A percentile compares a stretch with the other conserved stretches of the same genome.
Evolutionary conservation across 2,888 invertebrate genomes (phyloP).

Genomic region (Rhimphoctona megacephalus): DNA sequence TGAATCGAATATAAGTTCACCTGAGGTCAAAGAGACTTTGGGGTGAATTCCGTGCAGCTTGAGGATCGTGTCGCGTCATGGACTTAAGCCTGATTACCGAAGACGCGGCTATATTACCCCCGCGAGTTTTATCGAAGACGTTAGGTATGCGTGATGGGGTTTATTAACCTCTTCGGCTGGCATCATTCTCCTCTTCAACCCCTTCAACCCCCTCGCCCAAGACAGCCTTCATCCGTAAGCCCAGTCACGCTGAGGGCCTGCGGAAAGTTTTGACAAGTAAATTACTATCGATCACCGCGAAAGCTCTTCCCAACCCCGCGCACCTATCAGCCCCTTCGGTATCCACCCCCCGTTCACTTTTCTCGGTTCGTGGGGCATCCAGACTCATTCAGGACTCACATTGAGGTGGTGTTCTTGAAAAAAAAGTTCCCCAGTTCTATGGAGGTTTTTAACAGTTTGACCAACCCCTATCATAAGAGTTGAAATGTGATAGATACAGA

Average conservation of each 20-base stretch:
- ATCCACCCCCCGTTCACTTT: slow-evolving; percentile 1
- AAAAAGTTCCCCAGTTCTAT: background rate
- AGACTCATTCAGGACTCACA: background rate
- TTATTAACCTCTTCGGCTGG: slow-evolving; percentile 74
- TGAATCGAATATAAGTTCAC: slow-evolving; percentile 60
- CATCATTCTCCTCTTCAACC: slow-evolving; percentile 27
- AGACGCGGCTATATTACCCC: slow-evolving; percentile 75
- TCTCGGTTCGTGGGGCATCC: slow-evolving; percentile 7
- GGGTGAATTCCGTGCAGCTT: slow-evolving; percentile 73
- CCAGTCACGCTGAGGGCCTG: slow-evolving; percentile 52
- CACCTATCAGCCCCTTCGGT: slow-evolving; percentile 21
- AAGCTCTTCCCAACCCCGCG: slow-evolving; percentile 44
- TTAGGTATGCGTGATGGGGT: slow-evolving; percentile 76
- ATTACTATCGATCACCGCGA: slow-evolving; percentile 71
- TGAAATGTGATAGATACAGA: background rate
- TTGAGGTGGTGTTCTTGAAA: background rate
- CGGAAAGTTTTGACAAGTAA: slow-evolving; percentile 71
- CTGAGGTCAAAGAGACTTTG: slow-evolving; percentile 74
- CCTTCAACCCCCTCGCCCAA: slow-evolving; percentile 6
- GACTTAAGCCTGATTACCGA: slow-evolving; percentile 78
- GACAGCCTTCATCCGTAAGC: slow-evolving; percentile 49
- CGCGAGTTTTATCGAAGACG: slow-evolving; percentile 60
- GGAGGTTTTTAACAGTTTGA: background rate
- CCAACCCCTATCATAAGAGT: background rate
- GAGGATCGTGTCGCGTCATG: slow-evolving; percentile 73